These are phyloP conservation scores for Platycheirus rosarum DNA, from an alignment of 2,888 invertebrate genomes.

Conservation along the genomic window DNA sequence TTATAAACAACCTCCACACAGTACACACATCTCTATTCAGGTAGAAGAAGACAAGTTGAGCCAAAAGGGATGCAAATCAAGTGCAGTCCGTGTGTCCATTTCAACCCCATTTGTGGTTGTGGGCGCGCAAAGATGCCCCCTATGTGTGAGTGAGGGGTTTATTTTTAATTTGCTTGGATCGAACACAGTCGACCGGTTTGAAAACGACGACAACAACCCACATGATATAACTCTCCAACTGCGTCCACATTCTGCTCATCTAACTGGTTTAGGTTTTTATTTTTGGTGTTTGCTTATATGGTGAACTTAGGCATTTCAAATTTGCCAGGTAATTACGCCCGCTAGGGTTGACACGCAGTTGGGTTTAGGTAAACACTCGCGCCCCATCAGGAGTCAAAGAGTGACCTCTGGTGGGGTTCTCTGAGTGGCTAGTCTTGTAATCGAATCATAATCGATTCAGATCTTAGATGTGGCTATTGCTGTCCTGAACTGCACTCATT, in stretches of 20 bases:
- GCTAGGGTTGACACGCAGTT: neutral
- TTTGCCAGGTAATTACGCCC: slow-evolving; percentile 34
- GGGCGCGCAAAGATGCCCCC: too few species aligned
- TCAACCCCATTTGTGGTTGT: neutral
- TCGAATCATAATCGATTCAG: slow-evolving; percentile 51
- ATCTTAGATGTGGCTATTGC: neutral
- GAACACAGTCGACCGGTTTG: neutral
- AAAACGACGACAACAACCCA: slow-evolving; percentile 35
- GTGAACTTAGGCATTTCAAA: neutral
- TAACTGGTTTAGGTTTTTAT: slow-evolving; percentile 11
- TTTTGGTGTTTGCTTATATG: slow-evolving; percentile 13
- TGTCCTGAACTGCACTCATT: neutral
- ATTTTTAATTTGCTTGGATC: slow-evolving; percentile 56
- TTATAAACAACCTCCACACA: slow-evolving; percentile 41
- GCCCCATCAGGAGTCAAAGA: slow-evolving; percentile 43
- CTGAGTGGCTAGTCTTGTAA: slow-evolving; percentile 35
- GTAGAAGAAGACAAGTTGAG: slow-evolving; percentile 42
- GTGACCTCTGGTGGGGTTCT: slow-evolving; percentile 47
- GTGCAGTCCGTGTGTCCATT: slow-evolving; percentile 29
- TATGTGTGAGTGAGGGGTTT: slow-evolving; percentile 21
- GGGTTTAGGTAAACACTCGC: slow-evolving; percentile 23
- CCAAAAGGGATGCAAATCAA: slow-evolving; percentile 55
- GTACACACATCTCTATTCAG: slow-evolving; percentile 54
- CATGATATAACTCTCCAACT: slow-evolving; percentile 21
- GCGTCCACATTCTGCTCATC: slow-evolving; percentile 1